Percentiles rank a stretch among this genome's conserved stretches.
Conservation (phyloP, 2,888 invertebrate species). For the Drosophila eohydei region DNA sequence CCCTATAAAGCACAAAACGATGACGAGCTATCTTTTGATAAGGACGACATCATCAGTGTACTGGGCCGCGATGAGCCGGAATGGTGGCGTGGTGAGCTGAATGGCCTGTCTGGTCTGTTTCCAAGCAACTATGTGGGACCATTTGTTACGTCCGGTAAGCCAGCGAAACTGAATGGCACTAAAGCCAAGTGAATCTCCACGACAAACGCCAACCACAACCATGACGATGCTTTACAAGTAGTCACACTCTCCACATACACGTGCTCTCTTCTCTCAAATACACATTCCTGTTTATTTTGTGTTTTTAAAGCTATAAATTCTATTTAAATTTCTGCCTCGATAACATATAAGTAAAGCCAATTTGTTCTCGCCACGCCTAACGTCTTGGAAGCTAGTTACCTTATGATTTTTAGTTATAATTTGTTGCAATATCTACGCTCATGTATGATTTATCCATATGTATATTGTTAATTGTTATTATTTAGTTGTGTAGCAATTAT, state of each 20-base stretch:
- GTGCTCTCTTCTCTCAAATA: constrained; percentile 26
- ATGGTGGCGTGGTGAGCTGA: constrained; percentile 98
- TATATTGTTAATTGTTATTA: constrained; percentile 72
- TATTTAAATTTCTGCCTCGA: constrained; percentile 16
- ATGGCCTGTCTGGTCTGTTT: constrained; percentile 95
- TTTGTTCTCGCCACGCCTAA: constrained; percentile 52
- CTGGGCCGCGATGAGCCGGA: constrained; percentile 96
- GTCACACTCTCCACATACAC: constrained; percentile 20
- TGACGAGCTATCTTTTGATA: constrained; percentile 96
- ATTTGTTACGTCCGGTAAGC: constrained; percentile 86
- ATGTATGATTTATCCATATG: constrained; percentile 40
- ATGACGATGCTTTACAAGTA: constrained; percentile 54
- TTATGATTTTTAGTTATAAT: constrained; percentile 50
- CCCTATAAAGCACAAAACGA: constrained; percentile 97
- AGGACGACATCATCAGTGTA: constrained; percentile 95
- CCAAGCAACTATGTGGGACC: constrained; percentile 97
- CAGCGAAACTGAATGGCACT: constrained; percentile 77
- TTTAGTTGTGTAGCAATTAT: constrained; percentile 68
- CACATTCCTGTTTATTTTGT: constrained; percentile 44
- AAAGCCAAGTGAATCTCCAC: constrained; percentile 72
- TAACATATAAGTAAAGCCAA: constrained; percentile 67
- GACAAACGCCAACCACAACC: constrained; percentile 31
- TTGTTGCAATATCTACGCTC: constrained; percentile 67
- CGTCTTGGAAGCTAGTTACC: constrained; percentile 22
- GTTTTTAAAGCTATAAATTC: constrained; percentile 13